Percentiles rank a stretch among this genome's conserved stretches.
phyloP scores from a whole-genome alignment of 2,113 vertebrate species.

The Barbus barbus region DNA sequence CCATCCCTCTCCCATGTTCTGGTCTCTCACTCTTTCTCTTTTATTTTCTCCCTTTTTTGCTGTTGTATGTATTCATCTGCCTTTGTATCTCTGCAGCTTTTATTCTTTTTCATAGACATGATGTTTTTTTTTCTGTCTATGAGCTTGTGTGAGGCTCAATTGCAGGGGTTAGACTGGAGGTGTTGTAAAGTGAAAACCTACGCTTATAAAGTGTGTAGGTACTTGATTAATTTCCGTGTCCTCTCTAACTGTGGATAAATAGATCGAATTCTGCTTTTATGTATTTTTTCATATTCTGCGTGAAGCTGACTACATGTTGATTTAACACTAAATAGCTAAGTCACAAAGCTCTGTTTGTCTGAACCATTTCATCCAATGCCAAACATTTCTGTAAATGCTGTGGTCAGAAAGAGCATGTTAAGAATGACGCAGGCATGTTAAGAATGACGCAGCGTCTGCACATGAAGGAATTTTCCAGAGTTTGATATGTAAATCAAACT shows the following conservation, averaged over 20 bases:
- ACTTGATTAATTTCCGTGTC: conserved; percentile 24
- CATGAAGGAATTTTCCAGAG: neutral
- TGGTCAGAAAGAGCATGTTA: neutral
- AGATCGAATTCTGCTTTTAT: neutral
- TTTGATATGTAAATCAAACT: neutral
- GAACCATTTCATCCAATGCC: neutral
- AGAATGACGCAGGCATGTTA: neutral
- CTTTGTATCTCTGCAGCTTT: conserved; percentile 19
- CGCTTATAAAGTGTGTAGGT: neutral
- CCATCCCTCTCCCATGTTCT: neutral
- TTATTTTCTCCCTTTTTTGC: neutral
- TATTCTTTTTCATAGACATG: neutral
- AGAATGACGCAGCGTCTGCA: neutral
- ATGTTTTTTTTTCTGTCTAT: neutral
- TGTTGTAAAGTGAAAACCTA: conserved; percentile 13
- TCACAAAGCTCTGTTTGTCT: neutral
- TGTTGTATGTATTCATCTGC: neutral
- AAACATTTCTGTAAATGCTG: neutral
- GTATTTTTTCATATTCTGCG: too few species aligned
- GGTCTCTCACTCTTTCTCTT: conserved; percentile 21
- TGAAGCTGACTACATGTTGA: too few species aligned
- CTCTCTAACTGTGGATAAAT: conserved; percentile 2
- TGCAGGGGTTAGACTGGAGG: neutral
- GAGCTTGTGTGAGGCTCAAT: neutral
- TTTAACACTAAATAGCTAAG: too few species aligned